Base-by-base conservation (phyloP, 1,140 invertebrate species). In the Homalodisca vitripennis region DNA sequence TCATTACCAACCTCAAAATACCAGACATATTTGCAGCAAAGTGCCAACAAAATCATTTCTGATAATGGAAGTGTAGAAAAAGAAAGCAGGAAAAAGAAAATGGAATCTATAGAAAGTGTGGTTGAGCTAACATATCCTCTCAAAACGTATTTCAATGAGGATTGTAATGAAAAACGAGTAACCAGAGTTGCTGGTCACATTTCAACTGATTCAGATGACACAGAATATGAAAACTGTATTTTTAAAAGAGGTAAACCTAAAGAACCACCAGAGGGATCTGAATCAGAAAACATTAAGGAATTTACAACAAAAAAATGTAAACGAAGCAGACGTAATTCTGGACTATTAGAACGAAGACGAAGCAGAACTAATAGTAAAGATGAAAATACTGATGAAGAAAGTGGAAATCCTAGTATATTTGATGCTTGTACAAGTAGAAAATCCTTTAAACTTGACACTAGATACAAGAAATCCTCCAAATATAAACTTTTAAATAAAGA, bases 141-240 rank as follows among this genome's bases (percentile, higher is more conserved):
- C 2, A 60, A 60, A 27, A 60, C 55, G 2, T 60, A 60, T 30
- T 60, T 60, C 26, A 60, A n/a, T 13, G 41, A 53, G 30, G 65
- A 67, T 67, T 48, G n/a, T 17, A 67, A 22, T 48, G 65, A 67
- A 30, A 67, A 51, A 67, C 34, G 41, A 48, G n/a, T 20, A 34
- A 41, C 27, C 3, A 67, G 14, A 48, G 22, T 34, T 20, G 1
- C 29, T 48, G 46, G 46, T n/a, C 26, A 27, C 24, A 10, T 26
- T 60, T n/a, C 24, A 6, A 27, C 55, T 2, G 55, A 60, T 26
- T 60, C 55, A 27, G 27, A 60, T 67, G 65, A 67, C 30, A 30
- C 46, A 12, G 65, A 48, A 10, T 51, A 6, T 17, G 46, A 48
- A 3, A 51, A 26, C 10, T 10, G n/a, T 46, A 47, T 10, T 46